Base-by-base conservation (phyloP, 2,797 vertebrate species). In the Urosaurus nigricauda region DNA sequence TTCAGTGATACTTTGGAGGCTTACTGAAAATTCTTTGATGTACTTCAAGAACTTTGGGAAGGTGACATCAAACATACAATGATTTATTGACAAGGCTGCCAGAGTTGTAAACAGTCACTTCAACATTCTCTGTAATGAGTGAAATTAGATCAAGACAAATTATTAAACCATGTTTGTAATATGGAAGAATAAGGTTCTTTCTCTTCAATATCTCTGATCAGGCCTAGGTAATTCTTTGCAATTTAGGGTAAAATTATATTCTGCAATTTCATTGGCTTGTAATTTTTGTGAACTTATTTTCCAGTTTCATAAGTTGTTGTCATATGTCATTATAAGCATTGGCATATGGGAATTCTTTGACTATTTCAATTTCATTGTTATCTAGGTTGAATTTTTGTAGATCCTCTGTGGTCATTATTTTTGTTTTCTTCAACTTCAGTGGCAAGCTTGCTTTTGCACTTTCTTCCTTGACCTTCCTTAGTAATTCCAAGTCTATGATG, bases 1-100 rank as follows among this genome's bases (percentile, higher is more conserved):
- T 84, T 73, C n/a, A 73, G 43, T 37, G 56, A 53, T 56, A 53
- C 21, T 35, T 21, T 8, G 19, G 60, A 43, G 26, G 53, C 65
- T 58, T 86, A 16, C 43, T 70, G 63, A 51, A 86, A 86, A 79
- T 19, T 53, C 35, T 87, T 16, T 40, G 53, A 80, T 40, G 40
- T 26, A n/a, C 58, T 83, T 51, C 75, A 35, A 71, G 37, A 79
- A 79, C 37, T 43, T 75, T 87, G 70, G 14, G 2, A 51, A 63
- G 29, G 13, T 51, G 2, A 12, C 35, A 8, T 26, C 21, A 75
- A 47, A 65, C 16, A n/a, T n/a, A 32, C 47, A 75, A 65, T 51
- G 47, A 81, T 53, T 60, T 85, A 71, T 19, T 56, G 47, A 60
- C 63, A 56, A 35, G 47, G 43, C 68, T 86, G 13, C 32, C 47